Evolutionary conservation across 1,140 invertebrate species (phyloP).

Genomic region (Metopolophium dirhodum): DNA sequence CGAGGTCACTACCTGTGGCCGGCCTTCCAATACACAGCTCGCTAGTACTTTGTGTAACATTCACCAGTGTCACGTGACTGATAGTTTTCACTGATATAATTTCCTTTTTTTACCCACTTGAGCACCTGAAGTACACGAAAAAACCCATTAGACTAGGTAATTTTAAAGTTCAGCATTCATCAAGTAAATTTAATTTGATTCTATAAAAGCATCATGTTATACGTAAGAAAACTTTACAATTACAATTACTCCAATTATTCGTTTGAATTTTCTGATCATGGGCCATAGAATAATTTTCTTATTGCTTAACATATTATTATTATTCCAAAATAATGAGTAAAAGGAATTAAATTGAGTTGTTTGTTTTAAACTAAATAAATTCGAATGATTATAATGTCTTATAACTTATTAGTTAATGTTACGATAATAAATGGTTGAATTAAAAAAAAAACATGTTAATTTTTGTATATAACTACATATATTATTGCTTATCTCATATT

Average conservation of each 20-base stretch:
- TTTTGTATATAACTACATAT: neutral
- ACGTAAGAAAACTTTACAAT: neutral
- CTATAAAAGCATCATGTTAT: neutral
- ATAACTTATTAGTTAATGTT: neutral
- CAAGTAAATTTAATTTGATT: neutral
- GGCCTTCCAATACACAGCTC: slow-evolving; percentile 46
- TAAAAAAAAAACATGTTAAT: neutral
- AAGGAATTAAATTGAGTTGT: neutral
- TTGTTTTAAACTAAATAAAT: neutral
- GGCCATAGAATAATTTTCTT: neutral
- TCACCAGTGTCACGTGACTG: slow-evolving; percentile 16
- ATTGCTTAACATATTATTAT: neutral
- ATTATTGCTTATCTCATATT: neutral
- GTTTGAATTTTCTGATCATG: neutral
- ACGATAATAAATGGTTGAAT: neutral
- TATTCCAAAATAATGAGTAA: neutral
- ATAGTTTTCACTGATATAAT: slow-evolving; percentile 46
- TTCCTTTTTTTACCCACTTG: slow-evolving; percentile 28
- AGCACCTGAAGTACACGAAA: neutral
- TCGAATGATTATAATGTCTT: neutral
- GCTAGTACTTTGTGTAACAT: slow-evolving; percentile 10
- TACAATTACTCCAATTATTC: neutral
- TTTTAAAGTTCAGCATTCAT: neutral
- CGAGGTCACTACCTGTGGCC: slow-evolving; percentile 56
- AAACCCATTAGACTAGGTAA: neutral